Base-by-base conservation (phyloP, 2,797 vertebrate species). In the Trachops cirrhosus region DNA sequence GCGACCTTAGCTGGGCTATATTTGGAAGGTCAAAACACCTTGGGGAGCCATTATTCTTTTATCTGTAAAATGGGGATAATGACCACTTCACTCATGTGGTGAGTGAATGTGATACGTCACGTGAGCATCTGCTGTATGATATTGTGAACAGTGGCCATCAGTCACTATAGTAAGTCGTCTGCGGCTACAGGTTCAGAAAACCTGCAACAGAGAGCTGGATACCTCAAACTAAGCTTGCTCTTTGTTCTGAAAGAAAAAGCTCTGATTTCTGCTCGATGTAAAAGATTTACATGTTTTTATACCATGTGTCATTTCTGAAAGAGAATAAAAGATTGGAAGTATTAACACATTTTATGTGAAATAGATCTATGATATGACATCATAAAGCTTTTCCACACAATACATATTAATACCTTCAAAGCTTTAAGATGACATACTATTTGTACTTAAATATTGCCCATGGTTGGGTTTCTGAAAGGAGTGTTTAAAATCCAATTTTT, bases 401-500 rank as follows among this genome's bases (percentile, higher is more conserved):
- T 74, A 26, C 68, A 8, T 82, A 62, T 88, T 85, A 79, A 86
- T 82, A 52, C 7, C 29, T 82, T 54, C 26, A 44, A 37, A 84
- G 22, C 12, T 48, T 83, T 85, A 41, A 93, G 11, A 32, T 50
- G n/a, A 52, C n/a, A 44, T 46, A 70, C 1, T 88, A 84, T 91
- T 95, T 85, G 44, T 89, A 59, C 32, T 91, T 93, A 92, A 97
- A 86, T 92, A 96, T 86, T 89, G 37, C 26, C 11, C 10, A 73
- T 48, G 32, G 11, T 77, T 87, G 29, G 1, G 7, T 34, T 91
- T 85, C 44, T 87, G 16, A 80, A 86, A 84, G 19, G 34, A 67
- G 3, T 70, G 5, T 54, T 95, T 95, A 96, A 95, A 96, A 94
- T 62, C 22, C 24, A 96, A 46, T 92, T 82, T 82, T 34, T 15